These are phyloP conservation scores for Amphipoea lucens DNA, from an alignment of 2,888 invertebrate genomes.

Conservation along the genomic window DNA sequence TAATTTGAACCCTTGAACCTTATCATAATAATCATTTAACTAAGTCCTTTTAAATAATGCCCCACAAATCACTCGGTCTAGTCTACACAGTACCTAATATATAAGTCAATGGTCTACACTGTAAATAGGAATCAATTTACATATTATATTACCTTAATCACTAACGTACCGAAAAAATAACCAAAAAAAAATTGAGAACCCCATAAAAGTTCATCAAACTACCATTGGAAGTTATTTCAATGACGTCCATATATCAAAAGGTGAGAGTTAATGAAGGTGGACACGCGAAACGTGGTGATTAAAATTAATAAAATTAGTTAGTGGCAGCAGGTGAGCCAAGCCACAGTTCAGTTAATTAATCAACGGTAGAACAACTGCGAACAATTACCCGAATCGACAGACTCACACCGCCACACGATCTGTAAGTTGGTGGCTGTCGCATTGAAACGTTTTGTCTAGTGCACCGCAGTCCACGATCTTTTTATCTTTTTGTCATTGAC, in stretches of 20 bases:
- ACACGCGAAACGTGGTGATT: constrained; percentile 87
- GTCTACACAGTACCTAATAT: neutral
- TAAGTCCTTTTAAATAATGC: neutral
- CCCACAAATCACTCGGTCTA: constrained; percentile 27
- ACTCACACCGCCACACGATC: neutral
- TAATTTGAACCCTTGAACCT: neutral
- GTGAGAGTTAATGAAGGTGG: constrained; percentile 84
- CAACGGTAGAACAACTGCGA: neutral
- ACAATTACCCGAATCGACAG: neutral
- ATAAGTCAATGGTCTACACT: neutral
- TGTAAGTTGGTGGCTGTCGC: neutral
- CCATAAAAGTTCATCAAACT: constrained; percentile 51
- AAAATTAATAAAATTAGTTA: constrained; percentile 89
- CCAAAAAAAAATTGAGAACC: constrained; percentile 52
- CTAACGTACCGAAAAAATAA: constrained; percentile 27
- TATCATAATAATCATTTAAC: neutral
- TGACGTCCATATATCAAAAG: constrained; percentile 83
- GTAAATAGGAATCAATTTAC: constrained; percentile 5
- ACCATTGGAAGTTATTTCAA: constrained; percentile 80
- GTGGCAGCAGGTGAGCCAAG: constrained; percentile 65
- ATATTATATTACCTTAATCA: constrained; percentile 23
- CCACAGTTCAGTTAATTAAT: constrained; percentile 5
- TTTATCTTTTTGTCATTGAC: neutral
- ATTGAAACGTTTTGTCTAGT: neutral
- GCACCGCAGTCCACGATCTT: neutral